phyloP scores from a whole-genome alignment of 92 coral and sea anemone species.

The Parazoanthus darwini region DNA sequence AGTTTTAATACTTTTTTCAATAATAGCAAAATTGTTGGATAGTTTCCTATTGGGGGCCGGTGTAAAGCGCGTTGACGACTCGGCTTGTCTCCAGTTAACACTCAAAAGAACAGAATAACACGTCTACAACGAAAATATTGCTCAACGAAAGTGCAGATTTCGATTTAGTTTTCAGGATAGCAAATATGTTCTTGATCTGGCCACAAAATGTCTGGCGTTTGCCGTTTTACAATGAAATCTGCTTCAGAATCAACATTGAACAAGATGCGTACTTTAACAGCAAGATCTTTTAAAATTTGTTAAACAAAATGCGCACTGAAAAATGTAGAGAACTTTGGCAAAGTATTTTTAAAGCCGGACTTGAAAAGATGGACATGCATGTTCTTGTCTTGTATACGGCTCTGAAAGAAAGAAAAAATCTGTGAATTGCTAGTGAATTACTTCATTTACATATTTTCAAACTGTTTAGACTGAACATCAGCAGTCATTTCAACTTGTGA shows the following conservation, averaged over 20 bases:
- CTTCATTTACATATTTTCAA: too few species aligned
- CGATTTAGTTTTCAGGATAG: not conserved
- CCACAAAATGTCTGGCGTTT: not conserved
- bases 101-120: too few species aligned
- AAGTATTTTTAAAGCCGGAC: not conserved
- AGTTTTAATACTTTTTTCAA: not conserved
- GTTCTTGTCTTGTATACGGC: too few species aligned
- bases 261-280: not conserved
- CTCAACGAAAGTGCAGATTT: not conserved
- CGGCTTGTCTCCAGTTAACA: not conserved
- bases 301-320: not conserved
- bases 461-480: too few species aligned
- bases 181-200: not conserved
- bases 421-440: too few species aligned
- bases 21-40: not conserved
- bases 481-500: too few species aligned
- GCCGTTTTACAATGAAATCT: not conserved
- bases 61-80: not conserved
- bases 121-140: not conserved
- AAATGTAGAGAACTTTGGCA: not conserved
- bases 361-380: too few species aligned
- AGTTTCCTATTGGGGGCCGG: too few species aligned
- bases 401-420: too few species aligned
- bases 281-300: not conserved
- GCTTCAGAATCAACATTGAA: not conserved